Conservation (phyloP, 1,140 invertebrate genomes). For the Pseudomyrmex concolor region DNA sequence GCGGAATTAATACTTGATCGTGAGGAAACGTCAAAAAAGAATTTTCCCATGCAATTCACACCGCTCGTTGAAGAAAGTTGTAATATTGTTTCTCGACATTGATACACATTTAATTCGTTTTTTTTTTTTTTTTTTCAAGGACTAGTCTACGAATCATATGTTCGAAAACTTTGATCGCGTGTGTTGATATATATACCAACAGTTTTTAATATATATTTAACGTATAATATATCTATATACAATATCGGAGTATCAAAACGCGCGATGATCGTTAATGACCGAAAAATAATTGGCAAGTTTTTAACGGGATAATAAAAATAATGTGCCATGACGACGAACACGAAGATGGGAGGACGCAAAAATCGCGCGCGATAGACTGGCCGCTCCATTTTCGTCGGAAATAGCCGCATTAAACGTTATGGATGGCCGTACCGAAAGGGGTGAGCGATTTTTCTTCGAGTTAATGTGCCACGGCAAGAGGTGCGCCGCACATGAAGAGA, state of each 20-base stretch:
- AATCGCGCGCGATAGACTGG: conserved; percentile 39
- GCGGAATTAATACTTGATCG: conserved; percentile 52
- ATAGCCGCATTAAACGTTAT: conserved; percentile 56
- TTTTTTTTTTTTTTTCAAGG: conserved; percentile 3
- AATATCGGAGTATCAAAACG: background rate
- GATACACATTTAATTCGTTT: conserved; percentile 23
- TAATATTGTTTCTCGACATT: conserved; percentile 35
- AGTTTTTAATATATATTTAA: background rate
- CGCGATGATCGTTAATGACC: conserved; percentile 35
- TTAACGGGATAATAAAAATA: conserved; percentile 51
- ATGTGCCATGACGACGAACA: conserved; percentile 32
- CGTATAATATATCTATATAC: background rate
- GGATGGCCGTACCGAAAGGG: conserved; percentile 53
- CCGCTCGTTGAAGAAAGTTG: conserved; percentile 6
- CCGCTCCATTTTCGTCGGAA: conserved; percentile 51
- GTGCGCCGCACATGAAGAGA: conserved; percentile 18
- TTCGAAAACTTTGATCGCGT: conserved; percentile 1
- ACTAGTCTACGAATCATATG: background rate
- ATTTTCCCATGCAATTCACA: conserved; percentile 36
- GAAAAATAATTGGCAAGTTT: conserved; percentile 57
- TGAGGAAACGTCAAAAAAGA: conserved; percentile 26
- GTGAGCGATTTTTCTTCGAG: conserved; percentile 55
- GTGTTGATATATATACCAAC: background rate
- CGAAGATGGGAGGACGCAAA: conserved; percentile 22
- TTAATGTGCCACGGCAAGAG: conserved; percentile 48